phyloP scores from a whole-genome alignment of 2,113 vertebrate species.

The Thymallus thymallus region DNA sequence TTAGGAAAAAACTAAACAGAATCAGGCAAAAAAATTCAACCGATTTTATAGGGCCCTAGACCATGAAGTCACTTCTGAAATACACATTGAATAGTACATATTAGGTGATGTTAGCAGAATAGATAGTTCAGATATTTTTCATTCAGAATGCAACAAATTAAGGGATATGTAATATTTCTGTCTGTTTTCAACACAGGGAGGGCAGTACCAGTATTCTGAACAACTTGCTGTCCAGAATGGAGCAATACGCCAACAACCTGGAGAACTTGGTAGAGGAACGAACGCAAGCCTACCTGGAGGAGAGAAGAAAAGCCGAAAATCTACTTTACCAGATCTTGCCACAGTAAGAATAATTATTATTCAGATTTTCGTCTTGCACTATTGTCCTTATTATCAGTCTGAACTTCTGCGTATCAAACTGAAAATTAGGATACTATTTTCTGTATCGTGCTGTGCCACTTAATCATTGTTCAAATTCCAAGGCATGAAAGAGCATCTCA shows the following conservation, averaged over 20 bases:
- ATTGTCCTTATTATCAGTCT: background rate
- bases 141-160: background rate
- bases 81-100: background rate
- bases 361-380: background rate
- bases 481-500: constrained; percentile 49
- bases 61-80: background rate
- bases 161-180: background rate
- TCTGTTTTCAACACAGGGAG: constrained; percentile 76
- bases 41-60: too few species aligned
- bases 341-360: constrained; percentile 77
- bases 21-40: too few species aligned
- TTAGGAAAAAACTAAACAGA: too few species aligned
- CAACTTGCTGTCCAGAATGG: constrained; percentile 95
- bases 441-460: background rate
- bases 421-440: background rate
- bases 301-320: constrained; percentile 94
- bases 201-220: constrained; percentile 94
- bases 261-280: constrained; percentile 96
- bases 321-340: constrained; percentile 97
- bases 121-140: background rate
- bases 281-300: constrained; percentile 95
- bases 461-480: constrained; percentile 31
- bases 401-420: background rate
- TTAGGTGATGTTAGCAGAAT: background rate
- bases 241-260: constrained; percentile 97